phyloP scores from a whole-genome alignment of 2,888 invertebrate species.

The Rhagophthalmus giganteus region DNA sequence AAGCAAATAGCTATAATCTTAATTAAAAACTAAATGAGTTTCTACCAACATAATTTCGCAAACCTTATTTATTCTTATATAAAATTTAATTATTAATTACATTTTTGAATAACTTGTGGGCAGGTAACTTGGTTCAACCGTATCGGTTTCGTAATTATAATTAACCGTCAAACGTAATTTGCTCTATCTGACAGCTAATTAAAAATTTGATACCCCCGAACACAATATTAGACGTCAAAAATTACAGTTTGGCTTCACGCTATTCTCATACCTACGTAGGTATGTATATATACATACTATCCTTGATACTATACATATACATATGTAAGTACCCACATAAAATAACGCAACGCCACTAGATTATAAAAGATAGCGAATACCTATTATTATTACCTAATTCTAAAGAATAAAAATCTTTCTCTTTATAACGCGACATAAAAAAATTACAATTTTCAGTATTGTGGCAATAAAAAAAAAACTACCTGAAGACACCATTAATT shows the following conservation, averaged over 20 bases:
- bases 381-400: no score
- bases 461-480: no score
- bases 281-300: no score
- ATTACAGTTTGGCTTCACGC: constrained; percentile 18
- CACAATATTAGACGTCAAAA: constrained; percentile 42
- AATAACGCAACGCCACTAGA: no score
- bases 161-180: constrained; percentile 53
- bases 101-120: constrained; percentile 36
- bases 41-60: constrained; percentile 40
- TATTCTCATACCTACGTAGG: no score
- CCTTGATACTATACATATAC: no score
- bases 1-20: constrained; percentile 45
- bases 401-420: no score
- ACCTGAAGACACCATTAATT: constrained; percentile 4
- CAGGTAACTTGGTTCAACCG: constrained; percentile 35
- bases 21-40: constrained; percentile 46
- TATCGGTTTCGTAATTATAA: constrained; percentile 50
- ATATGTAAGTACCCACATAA: constrained; percentile 3
- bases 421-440: no score
- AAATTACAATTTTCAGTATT: no score
- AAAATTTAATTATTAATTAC: constrained; percentile 40
- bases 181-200: constrained; percentile 54
- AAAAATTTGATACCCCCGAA: constrained; percentile 50
- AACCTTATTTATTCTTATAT: constrained; percentile 39
- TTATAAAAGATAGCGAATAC: no score